phyloP scores from a whole-genome alignment of 2,797 vertebrate species.

The Karalla daura region DNA sequence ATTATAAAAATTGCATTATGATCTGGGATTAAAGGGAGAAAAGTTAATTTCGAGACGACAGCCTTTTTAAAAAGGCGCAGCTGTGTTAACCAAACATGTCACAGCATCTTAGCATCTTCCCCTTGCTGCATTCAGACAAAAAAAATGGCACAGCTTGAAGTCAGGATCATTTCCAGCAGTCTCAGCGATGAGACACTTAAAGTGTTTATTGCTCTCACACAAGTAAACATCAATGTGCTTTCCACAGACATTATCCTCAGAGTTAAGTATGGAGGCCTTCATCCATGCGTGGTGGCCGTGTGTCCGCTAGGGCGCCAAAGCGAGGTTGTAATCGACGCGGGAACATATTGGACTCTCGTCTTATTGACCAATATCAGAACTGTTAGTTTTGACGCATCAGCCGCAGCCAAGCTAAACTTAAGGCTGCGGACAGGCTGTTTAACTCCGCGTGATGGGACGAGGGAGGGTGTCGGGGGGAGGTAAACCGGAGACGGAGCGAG shows the following conservation, averaged over 20 bases:
- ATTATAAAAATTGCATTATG: neutral
- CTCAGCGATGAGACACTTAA: slow-evolving; percentile 9
- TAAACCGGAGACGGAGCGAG: slow-evolving; percentile 40
- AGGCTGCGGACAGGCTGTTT: slow-evolving; percentile 37
- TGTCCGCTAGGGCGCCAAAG: slow-evolving; percentile 29
- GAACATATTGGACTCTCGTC: slow-evolving; percentile 57
- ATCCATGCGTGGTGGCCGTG: slow-evolving; percentile 17
- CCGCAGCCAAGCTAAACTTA: slow-evolving; percentile 53
- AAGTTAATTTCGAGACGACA: neutral
- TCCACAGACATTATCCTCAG: slow-evolving; percentile 28
- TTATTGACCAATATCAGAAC: slow-evolving; percentile 49
- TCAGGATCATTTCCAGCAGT: slow-evolving; percentile 59
- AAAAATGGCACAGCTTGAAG: slow-evolving; percentile 57
- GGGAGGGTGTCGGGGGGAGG: slow-evolving; percentile 15
- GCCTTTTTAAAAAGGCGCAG: neutral
- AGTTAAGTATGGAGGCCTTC: slow-evolving; percentile 29
- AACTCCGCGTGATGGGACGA: slow-evolving; percentile 30
- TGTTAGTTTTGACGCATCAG: slow-evolving; percentile 38
- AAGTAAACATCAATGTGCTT: slow-evolving; percentile 8
- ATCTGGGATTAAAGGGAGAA: neutral
- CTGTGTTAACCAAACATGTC: slow-evolving; percentile 33
- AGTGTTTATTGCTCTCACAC: slow-evolving; percentile 3
- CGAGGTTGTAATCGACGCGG: slow-evolving; percentile 25
- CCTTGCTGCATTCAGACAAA: slow-evolving; percentile 43
- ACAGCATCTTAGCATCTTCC: slow-evolving; percentile 11